These are phyloP conservation scores for Hirtodrosophila duncani DNA, from an alignment of 2,888 invertebrate species.

Conservation along the genomic window DNA sequence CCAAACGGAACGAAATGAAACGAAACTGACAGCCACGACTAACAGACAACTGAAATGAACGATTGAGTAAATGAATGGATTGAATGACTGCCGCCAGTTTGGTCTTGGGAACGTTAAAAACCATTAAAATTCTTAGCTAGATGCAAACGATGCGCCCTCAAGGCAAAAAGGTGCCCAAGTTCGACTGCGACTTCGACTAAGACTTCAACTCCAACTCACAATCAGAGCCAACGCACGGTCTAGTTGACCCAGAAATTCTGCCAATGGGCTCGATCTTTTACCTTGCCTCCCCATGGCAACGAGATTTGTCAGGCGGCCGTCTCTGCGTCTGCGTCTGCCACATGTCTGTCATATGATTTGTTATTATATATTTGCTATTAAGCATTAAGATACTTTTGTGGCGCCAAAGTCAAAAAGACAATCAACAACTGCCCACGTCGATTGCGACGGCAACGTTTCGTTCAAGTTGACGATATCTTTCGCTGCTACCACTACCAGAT, in stretches of 20 bases:
- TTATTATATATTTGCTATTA: constrained; percentile 24
- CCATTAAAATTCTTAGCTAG: constrained; percentile 62
- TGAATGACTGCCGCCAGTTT: constrained; percentile 44
- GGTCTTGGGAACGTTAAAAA: constrained; percentile 56
- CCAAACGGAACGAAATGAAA: constrained; percentile 33
- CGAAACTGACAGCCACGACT: constrained; percentile 62
- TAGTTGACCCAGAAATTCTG: constrained; percentile 59
- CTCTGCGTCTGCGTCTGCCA: too few species aligned
- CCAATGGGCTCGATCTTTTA: too few species aligned
- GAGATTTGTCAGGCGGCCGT: constrained; percentile 11
- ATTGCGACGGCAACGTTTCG: constrained; percentile 46
- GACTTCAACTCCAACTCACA: constrained; percentile 19
- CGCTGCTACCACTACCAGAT: constrained; percentile 35
- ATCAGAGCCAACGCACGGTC: too few species aligned
- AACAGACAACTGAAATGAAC: constrained; percentile 42
- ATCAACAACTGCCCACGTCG: constrained; percentile 69
- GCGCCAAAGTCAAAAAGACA: constrained; percentile 72
- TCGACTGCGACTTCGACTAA: constrained; percentile 11
- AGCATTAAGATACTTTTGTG: constrained; percentile 25
- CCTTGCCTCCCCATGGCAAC: too few species aligned
- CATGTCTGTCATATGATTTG: constrained; percentile 22
- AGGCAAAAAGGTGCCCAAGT: constrained; percentile 25
- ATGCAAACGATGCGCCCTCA: constrained; percentile 57
- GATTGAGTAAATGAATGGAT: constrained; percentile 33
- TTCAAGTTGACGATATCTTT: too few species aligned